Evolutionary conservation across 2,888 invertebrate genomes (phyloP), one percentile per base, ranked within the genome.

Genomic region (Agonum fuliginosum): DNA sequence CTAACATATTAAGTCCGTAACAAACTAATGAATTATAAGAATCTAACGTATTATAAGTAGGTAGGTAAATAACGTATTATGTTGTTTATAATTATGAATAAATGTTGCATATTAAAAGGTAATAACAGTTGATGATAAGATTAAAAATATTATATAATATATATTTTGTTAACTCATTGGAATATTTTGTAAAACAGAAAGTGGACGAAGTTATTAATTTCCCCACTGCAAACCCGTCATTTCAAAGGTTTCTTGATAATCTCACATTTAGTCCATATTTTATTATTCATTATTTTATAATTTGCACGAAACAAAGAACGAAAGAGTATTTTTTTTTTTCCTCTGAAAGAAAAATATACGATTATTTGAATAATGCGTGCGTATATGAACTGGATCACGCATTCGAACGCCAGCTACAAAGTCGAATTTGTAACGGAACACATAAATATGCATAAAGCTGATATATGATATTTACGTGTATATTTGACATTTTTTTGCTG

Each of bases 401-500:
- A 69, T 70, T 30, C 6, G 48, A 51, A 48, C 17, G 46, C 5
- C 3, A 22, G 17, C 20, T 10, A 17, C 10, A 65, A 37, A 71
- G 71, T 71, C 71, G 51, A 65, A 74, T 46, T 73, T 54, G 30
- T 72, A 22, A 70, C 10, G 20, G 10, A 12, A 24, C 27, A 37
- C 46, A 58, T 74, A 62, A 74, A 74, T 74, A 74, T 74, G 74
- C 74, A 74, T 65, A 65, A 58, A 67, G 41, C 3, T 74, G 74
- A 74, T 74, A 41, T 74, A 46, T 74, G 65, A 30, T 43, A 62
- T 62, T 58, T 43, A 46, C 74, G 62, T 62, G 74, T 65, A 46
- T 62, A 74, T 74, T 24, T 22, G 46, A 30, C 72, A 37, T 71
- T 62, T 46, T 27, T 62, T 30, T 62, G 14, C 27, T n/a, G 12